These are phyloP conservation scores for Scaptodrosophila lebanonensis DNA, from an alignment of 1,140 invertebrate genomes.

Conservation along the genomic window DNA sequence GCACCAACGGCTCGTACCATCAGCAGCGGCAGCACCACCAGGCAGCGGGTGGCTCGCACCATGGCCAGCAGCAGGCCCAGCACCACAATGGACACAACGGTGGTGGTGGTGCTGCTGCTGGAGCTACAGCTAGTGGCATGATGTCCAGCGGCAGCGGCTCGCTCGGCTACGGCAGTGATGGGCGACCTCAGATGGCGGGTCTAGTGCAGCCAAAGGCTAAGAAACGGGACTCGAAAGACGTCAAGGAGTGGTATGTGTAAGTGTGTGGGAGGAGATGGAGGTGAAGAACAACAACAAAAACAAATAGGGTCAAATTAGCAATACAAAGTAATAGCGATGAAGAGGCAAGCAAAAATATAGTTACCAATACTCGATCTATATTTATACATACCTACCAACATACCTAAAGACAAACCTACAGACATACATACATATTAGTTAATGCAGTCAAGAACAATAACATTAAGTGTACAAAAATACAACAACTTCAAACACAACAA, in stretches of 20 bases:
- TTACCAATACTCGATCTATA: constrained; percentile 5
- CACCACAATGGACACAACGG: constrained; percentile 62
- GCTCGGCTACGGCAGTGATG: constrained; percentile 58
- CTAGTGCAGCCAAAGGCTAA: constrained; percentile 81
- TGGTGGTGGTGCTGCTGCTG: constrained; percentile 33
- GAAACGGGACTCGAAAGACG: constrained; percentile 89
- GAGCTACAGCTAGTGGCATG: constrained; percentile 65
- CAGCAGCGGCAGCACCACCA: constrained; percentile 78
- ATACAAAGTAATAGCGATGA: constrained; percentile 49
- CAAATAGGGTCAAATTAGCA: constrained; percentile 67
- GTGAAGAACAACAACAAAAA: constrained; percentile 10
- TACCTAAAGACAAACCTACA: constrained; percentile 10
- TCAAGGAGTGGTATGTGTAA: constrained; percentile 95
- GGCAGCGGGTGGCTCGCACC: constrained; percentile 58
- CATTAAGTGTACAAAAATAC: constrained; percentile 50
- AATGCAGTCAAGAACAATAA: too few relatives aligned
- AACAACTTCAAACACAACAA: too few relatives aligned
- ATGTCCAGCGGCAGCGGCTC: constrained; percentile 67
- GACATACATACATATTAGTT: constrained; percentile 12
- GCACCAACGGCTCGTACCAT: constrained; percentile 76
- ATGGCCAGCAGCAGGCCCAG: constrained; percentile 50
- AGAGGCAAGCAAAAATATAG: constrained; percentile 11
- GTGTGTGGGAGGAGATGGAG: too few relatives aligned
- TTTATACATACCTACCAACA: constrained; percentile 5
- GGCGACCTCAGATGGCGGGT: constrained; percentile 72